Conservation (phyloP, 2,113 vertebrate genomes). For the Oreotragus oreotragus region DNA sequence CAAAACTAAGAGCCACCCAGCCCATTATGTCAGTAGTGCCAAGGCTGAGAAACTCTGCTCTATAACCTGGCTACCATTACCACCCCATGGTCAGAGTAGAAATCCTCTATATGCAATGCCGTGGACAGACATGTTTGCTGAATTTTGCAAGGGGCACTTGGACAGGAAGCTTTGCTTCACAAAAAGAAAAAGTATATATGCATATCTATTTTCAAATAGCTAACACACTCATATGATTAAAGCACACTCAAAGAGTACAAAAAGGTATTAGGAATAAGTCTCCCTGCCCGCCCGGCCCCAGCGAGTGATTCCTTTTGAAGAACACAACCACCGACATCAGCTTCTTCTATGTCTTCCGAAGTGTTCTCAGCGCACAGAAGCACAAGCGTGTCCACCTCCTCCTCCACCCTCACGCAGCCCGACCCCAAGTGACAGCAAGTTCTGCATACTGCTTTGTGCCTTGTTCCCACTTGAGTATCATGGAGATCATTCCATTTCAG, state of each 20-base stretch:
- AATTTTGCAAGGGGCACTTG: background rate
- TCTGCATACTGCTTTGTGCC: background rate
- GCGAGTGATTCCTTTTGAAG: background rate
- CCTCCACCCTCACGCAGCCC: too few species aligned
- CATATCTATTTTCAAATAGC: background rate
- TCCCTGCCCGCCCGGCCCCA: background rate
- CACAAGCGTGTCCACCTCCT: fast-evolving
- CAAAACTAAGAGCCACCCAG: background rate
- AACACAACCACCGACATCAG: background rate
- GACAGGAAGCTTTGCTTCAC: background rate
- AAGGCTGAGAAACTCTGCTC: background rate
- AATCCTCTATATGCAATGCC: fast-evolving
- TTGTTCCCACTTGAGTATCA: background rate
- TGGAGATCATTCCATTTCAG: background rate
- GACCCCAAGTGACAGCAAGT: background rate
- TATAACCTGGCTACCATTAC: background rate
- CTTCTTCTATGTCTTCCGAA: background rate
- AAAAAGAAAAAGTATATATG: background rate
- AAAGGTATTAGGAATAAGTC: background rate
- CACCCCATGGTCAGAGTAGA: background rate
- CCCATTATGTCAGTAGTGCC: fast-evolving
- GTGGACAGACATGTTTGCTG: background rate
- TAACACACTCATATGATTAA: background rate
- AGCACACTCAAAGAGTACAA: background rate
- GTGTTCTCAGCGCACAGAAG: background rate